Conservation (phyloP, 2,113 vertebrate species). For the Dinomys branickii region DNA sequence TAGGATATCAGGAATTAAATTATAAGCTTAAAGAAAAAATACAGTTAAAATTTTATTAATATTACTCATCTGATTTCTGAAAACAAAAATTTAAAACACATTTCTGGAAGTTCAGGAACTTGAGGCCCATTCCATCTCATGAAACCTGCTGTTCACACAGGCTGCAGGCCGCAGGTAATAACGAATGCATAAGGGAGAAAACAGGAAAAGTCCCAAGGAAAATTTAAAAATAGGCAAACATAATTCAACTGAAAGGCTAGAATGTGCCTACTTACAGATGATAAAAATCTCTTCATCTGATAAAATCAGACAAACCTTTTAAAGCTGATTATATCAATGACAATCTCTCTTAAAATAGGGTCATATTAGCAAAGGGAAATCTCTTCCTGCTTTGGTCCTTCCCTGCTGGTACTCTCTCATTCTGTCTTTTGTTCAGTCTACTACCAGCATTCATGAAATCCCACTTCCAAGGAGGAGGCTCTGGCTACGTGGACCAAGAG, state of each 20-base stretch:
- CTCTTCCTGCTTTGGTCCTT: neutral
- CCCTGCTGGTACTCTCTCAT: no score
- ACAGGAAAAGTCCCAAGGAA: neutral
- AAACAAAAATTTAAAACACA: neutral
- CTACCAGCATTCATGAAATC: neutral
- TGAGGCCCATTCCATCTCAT: neutral
- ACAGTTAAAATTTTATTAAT: neutral
- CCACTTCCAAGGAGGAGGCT: neutral
- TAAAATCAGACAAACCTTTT: neutral
- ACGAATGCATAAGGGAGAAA: neutral
- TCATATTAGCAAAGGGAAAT: neutral
- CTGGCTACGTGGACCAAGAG: rapidly evolving
- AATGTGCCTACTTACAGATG: neutral
- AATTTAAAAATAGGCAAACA: neutral
- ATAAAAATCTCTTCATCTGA: neutral
- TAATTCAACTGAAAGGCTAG: neutral
- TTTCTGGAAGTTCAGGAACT: neutral
- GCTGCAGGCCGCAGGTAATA: no score
- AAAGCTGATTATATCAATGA: neutral
- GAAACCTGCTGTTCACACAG: neutral
- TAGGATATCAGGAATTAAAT: neutral
- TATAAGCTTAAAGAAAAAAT: neutral
- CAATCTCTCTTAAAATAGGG: neutral
- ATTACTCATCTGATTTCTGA: neutral
- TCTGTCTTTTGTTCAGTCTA: neutral